phyloP scores from a whole-genome alignment of 2,888 invertebrate species.

The Stenchaetothrips biformis region DNA sequence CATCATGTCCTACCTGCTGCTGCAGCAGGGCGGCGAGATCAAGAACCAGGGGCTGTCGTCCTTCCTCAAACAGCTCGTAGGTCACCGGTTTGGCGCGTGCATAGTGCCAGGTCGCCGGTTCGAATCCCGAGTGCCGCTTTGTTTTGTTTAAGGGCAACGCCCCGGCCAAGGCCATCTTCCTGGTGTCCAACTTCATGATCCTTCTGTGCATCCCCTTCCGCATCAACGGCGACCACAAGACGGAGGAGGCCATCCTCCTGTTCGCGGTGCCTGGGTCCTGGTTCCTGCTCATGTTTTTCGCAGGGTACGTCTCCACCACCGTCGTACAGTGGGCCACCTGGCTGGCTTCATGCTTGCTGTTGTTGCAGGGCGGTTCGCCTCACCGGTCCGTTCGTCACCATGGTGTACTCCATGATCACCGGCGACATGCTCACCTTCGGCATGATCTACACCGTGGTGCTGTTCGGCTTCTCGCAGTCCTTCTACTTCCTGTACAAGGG shows the following conservation, averaged over 20 bases:
- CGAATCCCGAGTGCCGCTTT: background rate
- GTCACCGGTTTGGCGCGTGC: background rate
- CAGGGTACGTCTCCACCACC: constrained; percentile 64
- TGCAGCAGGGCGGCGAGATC: constrained; percentile 92
- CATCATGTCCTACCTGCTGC: constrained; percentile 79
- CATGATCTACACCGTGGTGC: constrained; percentile 90
- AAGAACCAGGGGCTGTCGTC: constrained; percentile 87
- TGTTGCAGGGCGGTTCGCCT: constrained; percentile 76
- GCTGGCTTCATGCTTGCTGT: background rate
- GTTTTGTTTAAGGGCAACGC: constrained; percentile 70
- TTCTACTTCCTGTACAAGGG: constrained; percentile 91
- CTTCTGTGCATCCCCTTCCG: constrained; percentile 86
- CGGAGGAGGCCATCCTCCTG: constrained; percentile 87
- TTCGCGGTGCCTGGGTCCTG: constrained; percentile 93
- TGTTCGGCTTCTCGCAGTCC: constrained; percentile 94
- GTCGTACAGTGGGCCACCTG: background rate
- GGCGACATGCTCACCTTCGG: constrained; percentile 98
- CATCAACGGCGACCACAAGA: constrained; percentile 62
- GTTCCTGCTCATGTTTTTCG: constrained; percentile 98
- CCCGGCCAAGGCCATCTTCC: constrained; percentile 90
- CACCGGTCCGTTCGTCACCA: constrained; percentile 97
- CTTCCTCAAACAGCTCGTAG: constrained; percentile 86
- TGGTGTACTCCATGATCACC: constrained; percentile 99
- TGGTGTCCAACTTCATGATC: constrained; percentile 84
- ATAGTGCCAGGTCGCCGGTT: background rate